Conservation (phyloP, 2,113 vertebrate species). For the Chloropsis cyanopogon region DNA sequence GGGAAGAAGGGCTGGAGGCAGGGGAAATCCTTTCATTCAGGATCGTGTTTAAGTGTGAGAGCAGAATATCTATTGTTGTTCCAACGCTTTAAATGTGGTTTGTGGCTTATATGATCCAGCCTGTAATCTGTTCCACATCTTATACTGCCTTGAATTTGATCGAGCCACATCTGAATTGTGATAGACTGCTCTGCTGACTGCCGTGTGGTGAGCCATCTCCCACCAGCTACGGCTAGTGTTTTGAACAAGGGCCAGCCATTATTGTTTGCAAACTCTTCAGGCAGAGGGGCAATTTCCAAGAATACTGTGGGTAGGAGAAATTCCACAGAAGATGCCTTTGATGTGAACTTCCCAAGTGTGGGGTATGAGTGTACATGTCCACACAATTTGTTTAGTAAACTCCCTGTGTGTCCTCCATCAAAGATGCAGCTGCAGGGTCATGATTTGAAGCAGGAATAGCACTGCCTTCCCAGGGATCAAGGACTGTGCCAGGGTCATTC, state of each 20-base stretch:
- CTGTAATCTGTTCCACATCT: constrained; percentile 39
- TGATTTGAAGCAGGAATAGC: not conserved
- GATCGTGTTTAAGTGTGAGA: constrained; percentile 1
- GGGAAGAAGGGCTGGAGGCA: not conserved
- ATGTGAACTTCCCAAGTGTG: not conserved
- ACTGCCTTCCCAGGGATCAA: not conserved
- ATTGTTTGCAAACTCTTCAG: not conserved
- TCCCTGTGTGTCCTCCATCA: not conserved
- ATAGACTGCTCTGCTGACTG: not conserved
- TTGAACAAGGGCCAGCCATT: constrained; percentile 17
- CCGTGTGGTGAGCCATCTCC: not conserved
- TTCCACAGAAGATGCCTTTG: not conserved
- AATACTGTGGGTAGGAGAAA: not conserved
- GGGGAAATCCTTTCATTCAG: constrained; percentile 36
- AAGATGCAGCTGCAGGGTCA: not conserved
- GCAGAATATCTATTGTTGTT: constrained; percentile 46
- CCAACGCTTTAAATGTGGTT: not conserved
- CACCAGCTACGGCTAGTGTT: constrained; percentile 1
- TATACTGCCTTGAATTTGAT: constrained; percentile 13
- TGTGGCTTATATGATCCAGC: constrained; percentile 12
- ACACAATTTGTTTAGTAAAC: not conserved
- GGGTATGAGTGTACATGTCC: not conserved
- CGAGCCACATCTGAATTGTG: constrained; percentile 4
- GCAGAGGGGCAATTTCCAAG: not conserved
- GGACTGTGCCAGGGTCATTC: not conserved